Evolutionary conservation across 2,113 vertebrate species (phyloP).

Genomic region (Zosterops japonicus): DNA sequence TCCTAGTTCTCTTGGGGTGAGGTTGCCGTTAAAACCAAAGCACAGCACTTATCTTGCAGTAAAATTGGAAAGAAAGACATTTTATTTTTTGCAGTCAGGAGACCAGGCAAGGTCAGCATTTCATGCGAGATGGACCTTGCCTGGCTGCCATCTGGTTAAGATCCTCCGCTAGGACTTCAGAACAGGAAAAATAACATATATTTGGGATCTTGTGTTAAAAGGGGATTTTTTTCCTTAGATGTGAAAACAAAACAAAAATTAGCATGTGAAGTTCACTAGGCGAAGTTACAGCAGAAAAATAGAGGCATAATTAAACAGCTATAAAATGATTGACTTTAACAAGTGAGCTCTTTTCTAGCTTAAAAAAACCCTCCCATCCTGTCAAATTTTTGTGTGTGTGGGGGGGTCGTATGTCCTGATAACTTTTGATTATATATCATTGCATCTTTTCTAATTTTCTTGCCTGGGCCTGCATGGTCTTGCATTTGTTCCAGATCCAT

Average conservation of each 20-base stretch:
- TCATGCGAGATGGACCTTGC: rapidly evolving
- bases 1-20: not conserved
- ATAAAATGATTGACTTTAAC: not conserved
- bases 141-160: not conserved
- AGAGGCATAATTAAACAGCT: not conserved
- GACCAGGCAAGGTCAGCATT: not conserved
- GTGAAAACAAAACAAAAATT: not conserved
- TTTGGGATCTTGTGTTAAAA: not conserved
- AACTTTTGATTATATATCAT: not conserved
- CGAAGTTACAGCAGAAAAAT: not conserved
- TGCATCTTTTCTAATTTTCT: not conserved
- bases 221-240: not conserved
- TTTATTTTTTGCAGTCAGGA: not conserved
- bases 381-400: not conserved
- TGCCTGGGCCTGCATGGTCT: not conserved
- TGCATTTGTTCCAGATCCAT: not conserved
- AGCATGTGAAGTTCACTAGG: not conserved
- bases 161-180: not conserved
- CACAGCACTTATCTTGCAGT: not conserved
- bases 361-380: not conserved
- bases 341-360: not conserved
- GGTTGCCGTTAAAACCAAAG: not conserved
- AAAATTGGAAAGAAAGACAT: not conserved
- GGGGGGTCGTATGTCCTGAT: not conserved
- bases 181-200: not conserved